A percentile compares a stretch with the other conserved stretches of the same genome.
Conservation (phyloP, 2,888 invertebrate genomes). For the Napeogenes inachia region DNA sequence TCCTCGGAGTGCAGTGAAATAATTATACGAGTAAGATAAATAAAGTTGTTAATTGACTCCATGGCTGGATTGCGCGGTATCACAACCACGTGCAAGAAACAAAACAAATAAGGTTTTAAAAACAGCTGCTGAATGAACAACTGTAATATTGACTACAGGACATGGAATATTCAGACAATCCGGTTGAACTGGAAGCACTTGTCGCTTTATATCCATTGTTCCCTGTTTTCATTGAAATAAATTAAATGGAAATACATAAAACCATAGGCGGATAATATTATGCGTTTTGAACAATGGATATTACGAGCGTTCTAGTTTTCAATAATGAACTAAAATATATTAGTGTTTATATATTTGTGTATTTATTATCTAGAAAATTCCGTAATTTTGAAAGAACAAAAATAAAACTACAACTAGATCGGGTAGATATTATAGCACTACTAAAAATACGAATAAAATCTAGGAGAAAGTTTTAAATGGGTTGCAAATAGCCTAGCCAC, state of each 20-base stretch:
- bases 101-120: slow-evolving; percentile 45
- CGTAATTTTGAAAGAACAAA: too few relatives aligned
- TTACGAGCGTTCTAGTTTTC: slow-evolving; percentile 5
- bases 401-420: too few relatives aligned
- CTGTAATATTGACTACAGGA: slow-evolving; percentile 39
- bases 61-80: slow-evolving; percentile 28
- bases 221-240: slow-evolving; percentile 28
- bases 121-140: slow-evolving; percentile 44
- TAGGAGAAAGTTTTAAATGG: too few relatives aligned
- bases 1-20: neutral
- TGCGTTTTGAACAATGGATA: slow-evolving; percentile 11
- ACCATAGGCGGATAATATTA: slow-evolving; percentile 14
- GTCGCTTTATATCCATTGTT: slow-evolving; percentile 35
- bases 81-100: slow-evolving; percentile 37
- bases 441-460: too few relatives aligned
- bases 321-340: too few relatives aligned
- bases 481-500: too few relatives aligned
- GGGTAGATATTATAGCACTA: too few relatives aligned
- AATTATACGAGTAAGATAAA: slow-evolving; percentile 12
- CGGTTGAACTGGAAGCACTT: slow-evolving; percentile 35
- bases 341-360: too few relatives aligned
- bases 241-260: slow-evolving; percentile 17
- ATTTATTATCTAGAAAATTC: too few relatives aligned
- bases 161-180: slow-evolving; percentile 41
- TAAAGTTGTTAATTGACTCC: slow-evolving; percentile 27